These are phyloP conservation scores for Halyomorpha halys DNA, from an alignment of 1,140 invertebrate genomes.

Conservation along the genomic window DNA sequence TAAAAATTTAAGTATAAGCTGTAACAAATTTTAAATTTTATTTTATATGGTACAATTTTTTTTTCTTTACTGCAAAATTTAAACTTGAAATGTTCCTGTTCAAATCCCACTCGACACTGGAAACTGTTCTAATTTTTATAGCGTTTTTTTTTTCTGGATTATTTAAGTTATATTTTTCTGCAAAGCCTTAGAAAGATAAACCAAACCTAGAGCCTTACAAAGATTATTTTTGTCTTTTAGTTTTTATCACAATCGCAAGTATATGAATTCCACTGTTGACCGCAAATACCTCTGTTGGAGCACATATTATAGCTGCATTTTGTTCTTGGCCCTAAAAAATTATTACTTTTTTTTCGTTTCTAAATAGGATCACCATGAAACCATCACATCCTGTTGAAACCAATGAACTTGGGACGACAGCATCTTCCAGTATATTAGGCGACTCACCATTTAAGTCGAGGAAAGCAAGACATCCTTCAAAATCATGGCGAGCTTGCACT, in stretches of 20 bases:
- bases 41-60: too few relatives aligned
- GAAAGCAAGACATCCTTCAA: constrained; percentile 87
- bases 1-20: too few relatives aligned
- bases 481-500: constrained; percentile 73
- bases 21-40: too few relatives aligned
- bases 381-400: constrained; percentile 79
- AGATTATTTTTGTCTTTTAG: too few relatives aligned
- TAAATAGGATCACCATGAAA: constrained; percentile 33
- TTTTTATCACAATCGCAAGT: constrained; percentile 92
- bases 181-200: too few relatives aligned
- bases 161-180: too few relatives aligned
- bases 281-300: constrained; percentile 78
- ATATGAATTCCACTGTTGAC: constrained; percentile 89
- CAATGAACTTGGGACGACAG: constrained; percentile 71
- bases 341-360: background rate
- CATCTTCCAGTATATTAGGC: constrained; percentile 71
- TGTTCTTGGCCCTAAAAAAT: constrained; percentile 51
- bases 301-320: constrained; percentile 85
- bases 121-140: too few relatives aligned
- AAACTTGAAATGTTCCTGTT: too few relatives aligned
- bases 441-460: constrained; percentile 88
- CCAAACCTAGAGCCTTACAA: too few relatives aligned
- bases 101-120: too few relatives aligned
- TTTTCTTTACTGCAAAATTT: too few relatives aligned
- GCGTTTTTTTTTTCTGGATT: too few relatives aligned